Evolutionary conservation across 2,888 invertebrate species (phyloP), one percentile per base, ranked within the genome.

Genomic region (Nomada fabriciana): DNA sequence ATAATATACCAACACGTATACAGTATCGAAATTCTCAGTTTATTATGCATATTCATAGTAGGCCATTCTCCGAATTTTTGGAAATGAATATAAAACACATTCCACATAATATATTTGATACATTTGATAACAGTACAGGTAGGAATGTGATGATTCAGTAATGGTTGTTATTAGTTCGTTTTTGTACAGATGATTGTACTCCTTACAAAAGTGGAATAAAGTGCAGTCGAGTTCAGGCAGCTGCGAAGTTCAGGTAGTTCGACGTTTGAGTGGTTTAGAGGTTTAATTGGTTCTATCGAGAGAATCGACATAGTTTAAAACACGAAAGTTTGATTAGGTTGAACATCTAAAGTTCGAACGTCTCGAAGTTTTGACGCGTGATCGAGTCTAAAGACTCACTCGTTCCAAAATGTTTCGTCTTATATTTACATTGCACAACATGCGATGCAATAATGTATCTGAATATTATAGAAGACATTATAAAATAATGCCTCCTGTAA

Each of bases 241-340:
- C 23, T 50, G 10, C 0, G 15, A 50, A 47, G 10, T 60, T 50
- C 0, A 29, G 5, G 18, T 5, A 59, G 43, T 59, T 59, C 59
- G 47, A 25, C 13, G 13, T 3, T 29, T 13, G 25, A 25, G 9
- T 4, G 23, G 47, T 59, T 57, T 47, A 25, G 10, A 15, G 70
- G 70, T 70, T 70, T 57, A 43, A 69, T 57, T 69, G 57, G 43
- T 69, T 69, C 60, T 29, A 70, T 70, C 20, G 60, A 15, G 23
- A 23, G 50, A 47, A 59, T 70, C 29, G n/a, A 60, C 47, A 47
- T 59, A 59, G 50, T 50, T 70, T 20, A 50, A 20, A 50, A 36
- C 25, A 18, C 15, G n/a, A 9, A 71, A 71, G 70, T 61, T 71
- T 25, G 50, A 71, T 36, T 47, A 23, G 47, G 18, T n/a, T 10